These are phyloP conservation scores for Spea bombifrons DNA, from an alignment of 2,113 vertebrate species.

Conservation along the genomic window DNA sequence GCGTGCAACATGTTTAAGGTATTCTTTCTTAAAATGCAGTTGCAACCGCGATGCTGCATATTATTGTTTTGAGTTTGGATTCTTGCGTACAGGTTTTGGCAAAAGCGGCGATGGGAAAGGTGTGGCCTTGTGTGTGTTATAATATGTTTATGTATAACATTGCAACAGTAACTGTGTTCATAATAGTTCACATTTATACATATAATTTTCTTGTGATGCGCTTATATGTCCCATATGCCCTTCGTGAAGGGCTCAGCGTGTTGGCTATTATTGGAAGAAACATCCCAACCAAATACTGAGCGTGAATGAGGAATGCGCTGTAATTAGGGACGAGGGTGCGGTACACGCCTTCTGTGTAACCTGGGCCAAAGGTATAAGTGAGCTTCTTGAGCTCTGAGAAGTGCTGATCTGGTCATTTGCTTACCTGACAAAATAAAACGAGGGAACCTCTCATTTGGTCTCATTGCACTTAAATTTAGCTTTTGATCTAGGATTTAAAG, in stretches of 20 bases:
- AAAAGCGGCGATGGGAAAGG: too few relatives aligned
- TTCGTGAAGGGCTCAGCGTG: slow-evolving; percentile 3
- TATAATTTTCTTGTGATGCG: neutral
- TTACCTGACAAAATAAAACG: too few relatives aligned
- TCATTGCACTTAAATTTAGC: too few relatives aligned
- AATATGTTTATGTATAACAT: too few relatives aligned
- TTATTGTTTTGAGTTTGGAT: too few relatives aligned
- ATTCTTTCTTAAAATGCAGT: too few relatives aligned
- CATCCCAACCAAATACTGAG: slow-evolving; percentile 11
- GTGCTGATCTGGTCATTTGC: neutral
- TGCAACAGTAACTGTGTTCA: neutral
- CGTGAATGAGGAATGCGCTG: slow-evolving; percentile 27
- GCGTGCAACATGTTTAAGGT: too few relatives aligned
- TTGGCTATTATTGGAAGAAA: slow-evolving; percentile 16
- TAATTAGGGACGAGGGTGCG: slow-evolving; percentile 32
- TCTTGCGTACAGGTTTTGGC: too few relatives aligned
- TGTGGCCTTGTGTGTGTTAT: too few relatives aligned
- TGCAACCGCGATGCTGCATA: too few relatives aligned
- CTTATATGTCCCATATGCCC: neutral
- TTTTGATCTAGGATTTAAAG: too few relatives aligned
- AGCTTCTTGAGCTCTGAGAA: neutral
- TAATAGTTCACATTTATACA: neutral
- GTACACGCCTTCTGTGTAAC: slow-evolving; percentile 6
- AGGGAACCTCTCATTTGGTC: too few relatives aligned
- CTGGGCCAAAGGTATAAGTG: neutral